phyloP scores from a whole-genome alignment of 2,888 invertebrate species.

The Brachypalpus laphriformis region DNA sequence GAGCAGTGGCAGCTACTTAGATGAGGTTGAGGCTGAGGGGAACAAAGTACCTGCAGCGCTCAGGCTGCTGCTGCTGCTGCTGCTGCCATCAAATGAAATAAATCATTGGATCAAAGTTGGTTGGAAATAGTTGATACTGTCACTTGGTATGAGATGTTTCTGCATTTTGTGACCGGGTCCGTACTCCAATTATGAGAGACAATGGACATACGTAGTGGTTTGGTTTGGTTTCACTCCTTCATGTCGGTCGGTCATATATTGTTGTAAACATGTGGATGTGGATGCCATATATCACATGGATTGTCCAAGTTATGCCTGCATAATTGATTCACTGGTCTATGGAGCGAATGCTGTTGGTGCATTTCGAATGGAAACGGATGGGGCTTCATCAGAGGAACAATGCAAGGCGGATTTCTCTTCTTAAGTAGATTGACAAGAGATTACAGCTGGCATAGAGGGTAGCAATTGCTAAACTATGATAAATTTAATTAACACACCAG shows the following conservation, averaged over 20 bases:
- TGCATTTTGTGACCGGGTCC: slow-evolving; percentile 26
- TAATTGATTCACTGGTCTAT: slow-evolving; percentile 68
- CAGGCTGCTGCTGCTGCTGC: not conserved
- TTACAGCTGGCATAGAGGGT: slow-evolving; percentile 37
- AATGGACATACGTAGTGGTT: slow-evolving; percentile 37
- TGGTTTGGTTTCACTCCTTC: slow-evolving; percentile 9
- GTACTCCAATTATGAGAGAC: slow-evolving; percentile 71
- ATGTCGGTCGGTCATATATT: slow-evolving; percentile 56
- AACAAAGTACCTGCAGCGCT: slow-evolving; percentile 37
- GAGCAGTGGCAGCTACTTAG: slow-evolving; percentile 19
- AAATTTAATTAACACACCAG: slow-evolving; percentile 52
- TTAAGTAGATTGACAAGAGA: slow-evolving; percentile 72
- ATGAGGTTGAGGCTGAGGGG: slow-evolving; percentile 41
- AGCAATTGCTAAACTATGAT: slow-evolving; percentile 43
- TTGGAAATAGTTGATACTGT: slow-evolving; percentile 73
- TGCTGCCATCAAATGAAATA: slow-evolving; percentile 70
- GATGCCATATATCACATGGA: slow-evolving; percentile 73
- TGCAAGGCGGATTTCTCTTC: slow-evolving; percentile 68
- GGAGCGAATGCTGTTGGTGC: not conserved
- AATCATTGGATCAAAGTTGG: slow-evolving; percentile 74
- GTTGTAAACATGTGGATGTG: slow-evolving; percentile 71
- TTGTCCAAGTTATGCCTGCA: slow-evolving; percentile 73
- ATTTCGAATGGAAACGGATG: slow-evolving; percentile 64
- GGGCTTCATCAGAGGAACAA: slow-evolving; percentile 26
- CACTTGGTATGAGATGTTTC: slow-evolving; percentile 60